Evolutionary conservation across 2,888 invertebrate species (phyloP), one percentile per base, ranked within the genome.

Genomic region (Zygothrica quintamaculata): DNA sequence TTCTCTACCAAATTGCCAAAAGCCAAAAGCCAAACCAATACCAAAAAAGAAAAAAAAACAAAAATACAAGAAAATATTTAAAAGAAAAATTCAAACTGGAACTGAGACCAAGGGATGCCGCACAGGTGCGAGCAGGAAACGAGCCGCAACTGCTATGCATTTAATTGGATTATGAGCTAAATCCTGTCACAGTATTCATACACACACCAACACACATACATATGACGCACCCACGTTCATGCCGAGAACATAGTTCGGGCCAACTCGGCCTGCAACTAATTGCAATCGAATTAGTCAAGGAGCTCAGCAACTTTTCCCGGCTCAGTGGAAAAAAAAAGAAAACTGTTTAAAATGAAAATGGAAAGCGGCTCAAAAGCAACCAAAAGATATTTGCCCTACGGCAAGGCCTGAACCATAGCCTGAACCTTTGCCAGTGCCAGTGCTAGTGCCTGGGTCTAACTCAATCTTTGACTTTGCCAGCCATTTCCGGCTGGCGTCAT

Each of bases 401-500:
- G n/a, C n/a, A n/a, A 26, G 39, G 46, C 13, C 25, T 31, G 6
- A n/a, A 16, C 6, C 29, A 12, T 6, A 11, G 18, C 11, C 43
- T 26, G 13, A 5, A 22, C 18, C 18, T 22, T 2, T 40, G 9
- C 11, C 22, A 1, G 4, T 18, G 9, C 15, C 39, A 9, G 18
- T 40, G 9, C 11, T 11, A 1, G 4, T 18, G 9, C 15, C 39
- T 18, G 16, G 3, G 9, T 65, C 57, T 22, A 22, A 22, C 18
- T 22, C 18, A 22, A 5, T 22, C 42, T 57, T 29, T 26, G 67
- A 33, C 46, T 56, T 46, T 47, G 59, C 55, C 18, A 22, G 18
- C 68, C 74, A 70, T 87, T 88, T 87, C 85, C 87, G 87, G 88
- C 78, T 77, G 87, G 87, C 87, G 88, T 88, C 87, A 85, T 76